Evolutionary conservation across 2,888 invertebrate genomes (phyloP).

Genomic region (Pseudanteris insignis): DNA sequence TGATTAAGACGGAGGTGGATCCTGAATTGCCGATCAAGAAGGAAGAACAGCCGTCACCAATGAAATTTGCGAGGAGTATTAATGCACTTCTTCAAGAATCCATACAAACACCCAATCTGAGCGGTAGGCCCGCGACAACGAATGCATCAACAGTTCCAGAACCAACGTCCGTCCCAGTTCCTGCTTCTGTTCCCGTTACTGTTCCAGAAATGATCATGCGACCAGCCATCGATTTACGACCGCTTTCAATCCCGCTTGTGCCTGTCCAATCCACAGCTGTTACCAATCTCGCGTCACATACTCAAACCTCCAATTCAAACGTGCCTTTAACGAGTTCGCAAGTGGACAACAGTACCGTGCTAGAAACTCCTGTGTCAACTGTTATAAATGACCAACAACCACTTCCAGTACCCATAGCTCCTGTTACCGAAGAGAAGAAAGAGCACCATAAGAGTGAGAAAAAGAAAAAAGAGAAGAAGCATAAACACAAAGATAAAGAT

Average conservation of each 20-base stretch:
- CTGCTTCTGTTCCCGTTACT: background rate
- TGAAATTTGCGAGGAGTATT: slow-evolving; percentile 60
- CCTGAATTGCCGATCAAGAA: slow-evolving; percentile 27
- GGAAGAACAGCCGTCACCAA: slow-evolving; percentile 54
- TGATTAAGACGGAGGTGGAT: slow-evolving; percentile 4
- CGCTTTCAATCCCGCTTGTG: slow-evolving; percentile 32
- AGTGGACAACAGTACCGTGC: background rate
- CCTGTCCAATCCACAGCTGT: slow-evolving; percentile 12
- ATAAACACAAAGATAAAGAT: slow-evolving; percentile 81
- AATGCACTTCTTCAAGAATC: slow-evolving; percentile 62
- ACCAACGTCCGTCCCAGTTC: slow-evolving; percentile 16
- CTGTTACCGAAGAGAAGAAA: slow-evolving; percentile 47
- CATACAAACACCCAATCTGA: slow-evolving; percentile 51
- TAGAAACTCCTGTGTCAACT: background rate
- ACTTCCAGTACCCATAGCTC: background rate
- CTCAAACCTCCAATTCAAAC: background rate
- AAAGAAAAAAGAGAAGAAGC: slow-evolving; percentile 81
- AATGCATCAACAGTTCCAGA: background rate
- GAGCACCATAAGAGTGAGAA: slow-evolving; percentile 71
- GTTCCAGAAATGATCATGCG: slow-evolving; percentile 37
- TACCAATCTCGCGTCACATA: slow-evolving; percentile 47
- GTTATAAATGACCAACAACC: background rate
- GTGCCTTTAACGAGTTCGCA: background rate
- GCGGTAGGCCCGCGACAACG: slow-evolving; percentile 7
- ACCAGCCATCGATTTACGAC: slow-evolving; percentile 36